Base-by-base conservation (phyloP, 2,888 invertebrate genomes). In the Carabus problematicus region DNA sequence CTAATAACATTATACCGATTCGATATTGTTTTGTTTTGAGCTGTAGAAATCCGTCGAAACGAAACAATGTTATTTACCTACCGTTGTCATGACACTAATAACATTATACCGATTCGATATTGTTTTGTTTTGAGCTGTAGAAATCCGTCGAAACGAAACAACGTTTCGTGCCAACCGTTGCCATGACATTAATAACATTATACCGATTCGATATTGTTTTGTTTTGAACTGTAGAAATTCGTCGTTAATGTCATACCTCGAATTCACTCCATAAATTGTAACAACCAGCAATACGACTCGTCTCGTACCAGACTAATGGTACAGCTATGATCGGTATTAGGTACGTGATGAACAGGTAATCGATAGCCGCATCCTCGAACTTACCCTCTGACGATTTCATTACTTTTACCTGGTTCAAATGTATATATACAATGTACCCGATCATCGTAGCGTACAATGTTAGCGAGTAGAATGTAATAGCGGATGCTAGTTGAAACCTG, bases 281-380 rank as follows among this genome's bases (percentile, higher is more conserved):
- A 41, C 88, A 85, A 12, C 75, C 77, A 0, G 87, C 87, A 63
- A 90, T 84, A 78, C 89, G 89, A n/a, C 81, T 80, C 0, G 89
- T 85, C 76, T 91, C 91, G 74, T 87, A 87, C 88, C 90, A 90
- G 66, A 89, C 79, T 55, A 91, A 84, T 0, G 90, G 90, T 52
- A 89, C 84, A 0, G 85, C 80, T 11, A 87, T 79, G 75, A 90
- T 84, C 0, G 91, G 91, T 70, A 91, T 83, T 70, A 91, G 82
- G 76, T 91, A 91, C 0, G 91, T 88, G n/a, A 89, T 85, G 74
- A 91, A 91, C 0, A 91, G 81, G 76, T 91, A 91, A 70, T 90
- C 90, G 74, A 91, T 91, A 0, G 91, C 91, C 0, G 90, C 89
- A 79, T 91, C 91, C 74, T 91, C 91, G 71, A 91, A 91, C 72